Evolutionary conservation across 2,888 invertebrate species (phyloP), one percentile per base, ranked within the genome.

Genomic region (Germaria angustata): DNA sequence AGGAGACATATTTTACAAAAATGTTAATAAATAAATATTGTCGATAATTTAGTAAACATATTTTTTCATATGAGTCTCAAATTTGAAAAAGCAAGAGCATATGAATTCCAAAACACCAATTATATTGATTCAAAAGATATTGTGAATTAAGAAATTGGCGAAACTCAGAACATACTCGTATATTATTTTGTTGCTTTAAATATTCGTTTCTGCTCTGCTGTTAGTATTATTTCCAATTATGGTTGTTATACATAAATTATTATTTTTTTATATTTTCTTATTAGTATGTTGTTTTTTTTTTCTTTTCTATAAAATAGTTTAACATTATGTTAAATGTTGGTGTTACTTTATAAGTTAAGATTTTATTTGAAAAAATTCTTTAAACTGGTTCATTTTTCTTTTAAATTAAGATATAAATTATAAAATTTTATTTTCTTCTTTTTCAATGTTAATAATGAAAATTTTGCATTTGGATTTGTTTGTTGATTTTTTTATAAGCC

Each of bases 311-410:
- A 72, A 78, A 75, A 79, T 82, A 82, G 69, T 82, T 75, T 55
- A 82, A 82, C 82, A 79, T 82, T 82, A 75, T 61, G 41, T 22
- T 55, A 66, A 78, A 82, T 82, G 82, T 82, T 81, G 79, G 82
- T 82, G 82, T 82, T 79, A 0, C 75, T 65, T 59, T 69, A 63
- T 63, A 73, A 69, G 78, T 65, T 65, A 34, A 61, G 55, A 46
- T 72, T 72, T 73, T 53, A 15, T 63, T 68, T 44, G n/a, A 55
- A 55, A 72, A 71, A 13, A 51, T 17, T 51, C 51, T 53, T 63
- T 66, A 61, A 72, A 73, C 66, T 77, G 65, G 59, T 66, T 73
- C 39, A 63, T 61, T 76, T 73, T 55, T n/a, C 57, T 46, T 51
- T 81, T 20, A 55, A 72, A 71, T 63, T 72, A 63, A 80, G 68